These are phyloP conservation scores for Morelia viridis DNA, from an alignment of 2,797 vertebrate genomes.

Conservation along the genomic window DNA sequence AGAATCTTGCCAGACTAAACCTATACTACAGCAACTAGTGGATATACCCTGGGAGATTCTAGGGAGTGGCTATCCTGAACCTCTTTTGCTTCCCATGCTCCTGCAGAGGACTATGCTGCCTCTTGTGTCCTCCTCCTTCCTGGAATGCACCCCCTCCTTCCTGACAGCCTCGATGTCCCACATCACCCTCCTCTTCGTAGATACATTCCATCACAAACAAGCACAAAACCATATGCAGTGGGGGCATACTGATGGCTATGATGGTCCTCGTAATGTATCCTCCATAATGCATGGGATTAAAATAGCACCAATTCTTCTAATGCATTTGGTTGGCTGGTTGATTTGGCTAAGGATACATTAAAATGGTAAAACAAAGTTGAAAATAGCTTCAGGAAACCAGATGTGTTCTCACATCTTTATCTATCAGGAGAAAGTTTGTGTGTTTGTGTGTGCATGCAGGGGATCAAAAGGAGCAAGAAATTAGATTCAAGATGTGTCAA, in stretches of 20 bases:
- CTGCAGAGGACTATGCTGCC: too few species aligned
- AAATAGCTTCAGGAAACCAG: background rate
- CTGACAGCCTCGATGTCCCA: too few species aligned
- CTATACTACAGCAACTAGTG: too few species aligned
- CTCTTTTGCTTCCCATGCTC: too few species aligned
- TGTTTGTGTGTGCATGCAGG: background rate
- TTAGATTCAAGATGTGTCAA: background rate
- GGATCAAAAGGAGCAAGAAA: background rate
- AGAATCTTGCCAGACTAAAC: too few species aligned
- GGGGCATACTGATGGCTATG: background rate
- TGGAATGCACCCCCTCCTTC: too few species aligned
- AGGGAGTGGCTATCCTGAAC: too few species aligned
- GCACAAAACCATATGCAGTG: background rate
- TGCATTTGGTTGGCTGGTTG: background rate
- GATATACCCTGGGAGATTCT: too few species aligned
- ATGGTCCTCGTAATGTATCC: background rate
- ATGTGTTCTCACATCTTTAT: background rate
- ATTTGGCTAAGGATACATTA: background rate
- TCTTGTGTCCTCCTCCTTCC: too few species aligned
- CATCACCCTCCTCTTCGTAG: too few species aligned
- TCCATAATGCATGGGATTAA: background rate
- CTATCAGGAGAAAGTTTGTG: background rate
- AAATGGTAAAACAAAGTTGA: background rate
- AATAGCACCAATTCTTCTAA: background rate
- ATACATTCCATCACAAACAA: background rate